Conservation (phyloP, 2,113 vertebrate species). For the Chamaetylas fuelleborni region DNA sequence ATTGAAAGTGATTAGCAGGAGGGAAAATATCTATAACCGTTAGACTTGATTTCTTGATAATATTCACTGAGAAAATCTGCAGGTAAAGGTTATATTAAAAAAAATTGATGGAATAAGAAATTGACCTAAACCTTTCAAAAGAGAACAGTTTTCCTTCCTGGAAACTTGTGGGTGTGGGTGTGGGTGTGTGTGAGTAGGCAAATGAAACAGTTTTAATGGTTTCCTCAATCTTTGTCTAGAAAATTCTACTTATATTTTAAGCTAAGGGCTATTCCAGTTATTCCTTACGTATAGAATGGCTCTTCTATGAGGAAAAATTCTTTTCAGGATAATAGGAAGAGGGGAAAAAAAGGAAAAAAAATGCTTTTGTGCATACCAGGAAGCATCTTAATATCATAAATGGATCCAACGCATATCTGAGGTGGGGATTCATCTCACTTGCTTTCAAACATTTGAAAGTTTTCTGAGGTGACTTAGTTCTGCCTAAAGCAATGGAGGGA, state of each 20-base stretch:
- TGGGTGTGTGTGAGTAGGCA: background rate
- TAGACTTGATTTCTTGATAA: slow-evolving; percentile 5
- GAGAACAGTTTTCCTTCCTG: background rate
- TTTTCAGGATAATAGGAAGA: background rate
- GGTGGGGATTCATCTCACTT: background rate
- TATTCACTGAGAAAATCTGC: background rate
- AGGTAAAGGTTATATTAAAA: background rate
- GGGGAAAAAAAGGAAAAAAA: background rate
- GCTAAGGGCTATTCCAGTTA: background rate
- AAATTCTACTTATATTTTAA: background rate
- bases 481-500: background rate
- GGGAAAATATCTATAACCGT: background rate
- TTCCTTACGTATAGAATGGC: background rate
- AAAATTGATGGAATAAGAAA: background rate
- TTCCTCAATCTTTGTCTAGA: background rate
- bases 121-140: background rate
- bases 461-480: background rate
- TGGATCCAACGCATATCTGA: background rate
- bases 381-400: background rate
- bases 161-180: background rate
- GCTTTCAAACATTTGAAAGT: background rate
- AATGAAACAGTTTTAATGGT: background rate
- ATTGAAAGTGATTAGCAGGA: background rate
- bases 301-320: background rate
- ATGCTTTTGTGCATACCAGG: background rate